These are phyloP conservation scores for Tychaedon coryphoeus DNA, from an alignment of 2,113 vertebrate genomes.

Conservation along the genomic window DNA sequence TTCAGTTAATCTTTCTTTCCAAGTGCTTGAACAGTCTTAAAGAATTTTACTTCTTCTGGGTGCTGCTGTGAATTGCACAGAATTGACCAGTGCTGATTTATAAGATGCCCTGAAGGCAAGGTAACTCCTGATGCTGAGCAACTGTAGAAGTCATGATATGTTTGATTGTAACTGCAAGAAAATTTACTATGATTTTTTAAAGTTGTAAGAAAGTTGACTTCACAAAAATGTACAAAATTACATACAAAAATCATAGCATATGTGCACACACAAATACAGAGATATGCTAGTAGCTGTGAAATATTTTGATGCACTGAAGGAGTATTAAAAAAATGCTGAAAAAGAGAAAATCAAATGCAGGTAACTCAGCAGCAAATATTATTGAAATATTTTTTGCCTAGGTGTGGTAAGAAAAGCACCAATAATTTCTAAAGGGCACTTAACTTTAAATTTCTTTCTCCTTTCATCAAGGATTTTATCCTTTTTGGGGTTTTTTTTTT, in stretches of 20 bases:
- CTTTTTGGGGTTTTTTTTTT: neutral
- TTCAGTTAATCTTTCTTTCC: neutral
- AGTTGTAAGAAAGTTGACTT: neutral
- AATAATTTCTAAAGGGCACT: neutral
- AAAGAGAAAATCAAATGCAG: neutral
- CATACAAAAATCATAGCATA: neutral
- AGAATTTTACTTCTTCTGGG: neutral
- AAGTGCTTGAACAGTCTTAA: neutral
- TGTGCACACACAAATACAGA: neutral
- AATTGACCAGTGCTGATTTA: neutral
- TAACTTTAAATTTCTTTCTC: neutral
- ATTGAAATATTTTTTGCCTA: neutral
- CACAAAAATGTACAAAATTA: neutral
- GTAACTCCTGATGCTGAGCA: neutral
- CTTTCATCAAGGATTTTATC: neutral
- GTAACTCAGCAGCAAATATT: neutral
- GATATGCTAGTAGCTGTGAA: neutral
- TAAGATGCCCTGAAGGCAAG: neutral
- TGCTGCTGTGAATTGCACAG: neutral
- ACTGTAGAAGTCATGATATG: neutral
- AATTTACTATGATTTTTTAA: neutral
- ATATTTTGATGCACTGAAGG: neutral
- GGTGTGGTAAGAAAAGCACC: neutral
- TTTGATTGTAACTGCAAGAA: neutral
- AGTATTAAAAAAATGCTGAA: neutral